Conservation (phyloP, 2,888 invertebrate species). For the Byasa hedistus region DNA sequence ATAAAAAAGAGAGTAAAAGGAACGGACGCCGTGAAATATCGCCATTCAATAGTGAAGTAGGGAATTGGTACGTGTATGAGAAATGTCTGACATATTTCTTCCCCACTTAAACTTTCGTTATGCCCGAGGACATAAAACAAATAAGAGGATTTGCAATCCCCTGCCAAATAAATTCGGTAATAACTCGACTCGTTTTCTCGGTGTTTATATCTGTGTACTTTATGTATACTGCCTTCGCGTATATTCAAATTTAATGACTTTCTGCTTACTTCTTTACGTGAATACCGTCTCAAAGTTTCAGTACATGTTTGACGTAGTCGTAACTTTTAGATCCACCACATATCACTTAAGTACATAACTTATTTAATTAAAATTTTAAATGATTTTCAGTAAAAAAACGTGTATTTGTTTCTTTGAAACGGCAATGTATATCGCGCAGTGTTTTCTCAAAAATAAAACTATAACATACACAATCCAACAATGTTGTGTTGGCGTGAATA, state of each 20-base stretch:
- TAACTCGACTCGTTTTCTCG: slow-evolving; percentile 37
- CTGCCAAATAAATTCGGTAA: slow-evolving; percentile 42
- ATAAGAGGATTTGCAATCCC: slow-evolving; percentile 37
- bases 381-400: too few relatives aligned
- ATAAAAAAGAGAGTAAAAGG: slow-evolving; percentile 5
- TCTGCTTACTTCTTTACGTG: neutral
- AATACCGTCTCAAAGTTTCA: neutral
- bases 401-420: too few relatives aligned
- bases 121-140: slow-evolving; percentile 30
- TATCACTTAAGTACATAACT: too few relatives aligned
- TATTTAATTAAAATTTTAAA: too few relatives aligned
- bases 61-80: slow-evolving; percentile 9
- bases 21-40: slow-evolving; percentile 1
- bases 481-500: slow-evolving; percentile 21
- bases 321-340: neutral
- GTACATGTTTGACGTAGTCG: neutral
- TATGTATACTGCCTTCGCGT: slow-evolving; percentile 51
- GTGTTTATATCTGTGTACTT: slow-evolving; percentile 46
- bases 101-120: slow-evolving; percentile 21
- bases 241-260: slow-evolving; percentile 32
- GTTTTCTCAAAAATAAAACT: slow-evolving; percentile 6
- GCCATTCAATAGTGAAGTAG: slow-evolving; percentile 7
- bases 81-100: slow-evolving; percentile 23
- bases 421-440: neutral
- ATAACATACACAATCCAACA: slow-evolving; percentile 25